These are phyloP conservation scores for Amorpha juglandis DNA, from an alignment of 2,888 invertebrate species.

Conservation along the genomic window DNA sequence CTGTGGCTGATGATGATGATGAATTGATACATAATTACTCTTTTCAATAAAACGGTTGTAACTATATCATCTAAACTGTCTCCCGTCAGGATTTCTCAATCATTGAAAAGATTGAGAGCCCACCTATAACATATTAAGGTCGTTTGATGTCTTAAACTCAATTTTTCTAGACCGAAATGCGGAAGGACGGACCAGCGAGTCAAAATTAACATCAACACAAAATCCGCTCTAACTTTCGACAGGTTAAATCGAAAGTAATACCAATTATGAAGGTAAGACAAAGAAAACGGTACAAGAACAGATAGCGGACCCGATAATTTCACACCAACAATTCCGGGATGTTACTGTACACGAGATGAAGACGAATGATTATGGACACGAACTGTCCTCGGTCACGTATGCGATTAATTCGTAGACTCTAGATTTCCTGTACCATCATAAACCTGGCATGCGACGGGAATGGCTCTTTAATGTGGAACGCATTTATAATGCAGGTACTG, in stretches of 20 bases:
- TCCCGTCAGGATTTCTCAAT: too few relatives aligned
- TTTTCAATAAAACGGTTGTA: too few relatives aligned
- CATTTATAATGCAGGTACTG: constrained; percentile 11
- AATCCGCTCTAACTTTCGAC: not conserved
- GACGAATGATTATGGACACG: constrained; percentile 17
- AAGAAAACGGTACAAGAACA: constrained; percentile 4
- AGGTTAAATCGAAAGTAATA: constrained; percentile 3
- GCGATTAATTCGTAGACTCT: constrained; percentile 21
- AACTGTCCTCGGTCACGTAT: constrained; percentile 24
- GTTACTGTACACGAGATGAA: constrained; percentile 21
- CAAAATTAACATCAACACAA: not conserved
- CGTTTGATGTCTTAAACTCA: too few relatives aligned
- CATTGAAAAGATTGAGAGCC: too few relatives aligned
- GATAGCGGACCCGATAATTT: constrained; percentile 21
- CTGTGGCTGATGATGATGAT: too few relatives aligned
- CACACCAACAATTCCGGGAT: constrained; percentile 22
- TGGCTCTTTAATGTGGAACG: constrained; percentile 17
- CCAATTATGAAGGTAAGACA: not conserved
- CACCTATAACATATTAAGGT: too few relatives aligned
- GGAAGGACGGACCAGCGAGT: too few relatives aligned
- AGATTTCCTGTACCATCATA: constrained; percentile 18
- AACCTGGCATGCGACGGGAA: constrained; percentile 15
- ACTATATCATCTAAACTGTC: too few relatives aligned
- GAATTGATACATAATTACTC: too few relatives aligned
- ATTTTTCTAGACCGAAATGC: too few relatives aligned